A percentile compares a stretch with the other conserved stretches of the same genome.
Evolutionary conservation across 1,140 invertebrate genomes (phyloP).

Genomic region (Drosophila grimshawi): DNA sequence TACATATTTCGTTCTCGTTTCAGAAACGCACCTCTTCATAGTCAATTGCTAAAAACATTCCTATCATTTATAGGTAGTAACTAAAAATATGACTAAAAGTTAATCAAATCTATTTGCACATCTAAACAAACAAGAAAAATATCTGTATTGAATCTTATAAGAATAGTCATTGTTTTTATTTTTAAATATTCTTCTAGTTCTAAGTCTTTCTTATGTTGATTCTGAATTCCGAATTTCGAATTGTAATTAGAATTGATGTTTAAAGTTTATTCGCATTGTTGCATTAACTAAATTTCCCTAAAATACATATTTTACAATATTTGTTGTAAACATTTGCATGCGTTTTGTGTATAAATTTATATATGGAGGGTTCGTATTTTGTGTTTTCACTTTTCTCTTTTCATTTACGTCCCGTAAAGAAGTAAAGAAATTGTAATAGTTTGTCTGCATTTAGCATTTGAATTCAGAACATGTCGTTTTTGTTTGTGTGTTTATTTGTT

Average conservation of each 20-base stretch:
- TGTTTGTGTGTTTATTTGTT: slow-evolving; percentile 33
- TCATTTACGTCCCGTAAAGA: slow-evolving; percentile 23
- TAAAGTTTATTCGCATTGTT: slow-evolving; percentile 47
- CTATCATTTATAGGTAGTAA: slow-evolving; percentile 38
- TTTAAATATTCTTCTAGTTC: slow-evolving; percentile 44
- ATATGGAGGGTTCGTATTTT: slow-evolving; percentile 64
- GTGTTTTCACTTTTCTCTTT: slow-evolving; percentile 26
- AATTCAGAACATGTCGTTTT: slow-evolving; percentile 62
- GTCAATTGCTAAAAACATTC: slow-evolving; percentile 61
- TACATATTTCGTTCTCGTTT: slow-evolving; percentile 27
- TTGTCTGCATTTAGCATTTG: slow-evolving; percentile 49
- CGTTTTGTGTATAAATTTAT: slow-evolving; percentile 23
- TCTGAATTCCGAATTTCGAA: slow-evolving; percentile 60
- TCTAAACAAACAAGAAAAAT: slow-evolving; percentile 24
- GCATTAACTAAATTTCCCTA: slow-evolving; percentile 70
- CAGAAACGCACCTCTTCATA: slow-evolving; percentile 53
- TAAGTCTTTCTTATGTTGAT: slow-evolving; percentile 73
- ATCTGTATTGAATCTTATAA: slow-evolving; percentile 26
- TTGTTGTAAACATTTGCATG: slow-evolving; percentile 24
- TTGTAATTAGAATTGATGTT: slow-evolving; percentile 51
- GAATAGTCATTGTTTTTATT: slow-evolving; percentile 10
- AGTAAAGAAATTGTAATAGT: slow-evolving; percentile 36
- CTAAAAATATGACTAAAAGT: slow-evolving; percentile 76
- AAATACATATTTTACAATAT: slow-evolving; percentile 51
- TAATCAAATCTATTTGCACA: slow-evolving; percentile 64